Evolutionary conservation across 2,888 invertebrate species (phyloP).

Genomic region (Epirrhoe alternata): DNA sequence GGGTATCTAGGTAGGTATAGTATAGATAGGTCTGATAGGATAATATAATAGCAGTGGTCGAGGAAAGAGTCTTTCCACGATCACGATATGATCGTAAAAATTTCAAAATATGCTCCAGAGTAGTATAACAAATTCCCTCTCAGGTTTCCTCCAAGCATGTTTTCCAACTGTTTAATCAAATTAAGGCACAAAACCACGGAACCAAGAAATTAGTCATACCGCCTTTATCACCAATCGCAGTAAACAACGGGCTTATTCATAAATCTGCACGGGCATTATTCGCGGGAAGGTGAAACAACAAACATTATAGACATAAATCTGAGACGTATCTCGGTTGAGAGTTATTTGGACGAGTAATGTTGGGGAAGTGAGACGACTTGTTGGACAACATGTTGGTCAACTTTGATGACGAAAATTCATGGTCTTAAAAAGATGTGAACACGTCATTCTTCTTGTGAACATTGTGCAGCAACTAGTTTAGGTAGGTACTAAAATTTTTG

Average conservation of each 20-base stretch:
- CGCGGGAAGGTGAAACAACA: conserved; percentile 83
- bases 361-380: conserved; percentile 29
- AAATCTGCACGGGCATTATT: conserved; percentile 80
- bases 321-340: conserved; percentile 78
- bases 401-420: neutral
- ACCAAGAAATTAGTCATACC: conserved; percentile 57
- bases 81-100: neutral
- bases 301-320: conserved; percentile 85
- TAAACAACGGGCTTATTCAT: conserved; percentile 78
- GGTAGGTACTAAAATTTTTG: too few species aligned
- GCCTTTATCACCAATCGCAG: conserved; percentile 74
- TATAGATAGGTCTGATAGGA: too few species aligned
- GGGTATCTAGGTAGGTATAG: too few species aligned
- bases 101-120: neutral
- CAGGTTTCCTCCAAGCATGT: conserved; percentile 17
- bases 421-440: neutral
- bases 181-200: conserved; percentile 40
- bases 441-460: too few species aligned
- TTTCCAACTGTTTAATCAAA: conserved; percentile 31
- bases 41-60: neutral
- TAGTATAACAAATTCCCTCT: neutral
- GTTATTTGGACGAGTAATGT: conserved; percentile 62
- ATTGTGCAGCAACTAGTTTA: too few species aligned
- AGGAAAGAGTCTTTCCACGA: neutral
- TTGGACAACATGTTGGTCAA: neutral